Base-by-base conservation (phyloP, 2,113 vertebrate genomes). In the Oxyruncus cristatus region DNA sequence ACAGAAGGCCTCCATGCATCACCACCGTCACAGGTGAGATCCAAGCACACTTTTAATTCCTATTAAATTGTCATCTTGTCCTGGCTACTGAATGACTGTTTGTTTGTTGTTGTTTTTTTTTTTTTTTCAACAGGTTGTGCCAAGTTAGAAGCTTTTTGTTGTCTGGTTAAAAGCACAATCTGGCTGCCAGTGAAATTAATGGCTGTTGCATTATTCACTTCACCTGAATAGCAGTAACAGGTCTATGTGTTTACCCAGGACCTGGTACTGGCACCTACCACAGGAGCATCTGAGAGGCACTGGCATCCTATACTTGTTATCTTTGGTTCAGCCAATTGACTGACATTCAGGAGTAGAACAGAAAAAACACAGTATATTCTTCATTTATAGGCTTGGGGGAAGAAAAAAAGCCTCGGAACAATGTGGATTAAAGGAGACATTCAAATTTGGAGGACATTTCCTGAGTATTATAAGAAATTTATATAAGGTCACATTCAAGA, bases 401-500 rank as follows among this genome's bases (percentile, higher is more conserved):
- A 94, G 27, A 71, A 91, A 78, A 90, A 88, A 95, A 68, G 50
- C 79, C 77, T 0, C 0, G 56, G 35, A 95, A 77, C 62, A 80
- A 55, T 13, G 47, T 6, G 8, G 24, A 88, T 90, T 83, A 92
- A 94, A 94, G 78, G 63, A 94, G 82, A 88, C 67, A 71, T 90
- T 90, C 27, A 83, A 32, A 94, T 90, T 90, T 83, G 56, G 85
- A 96, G 65, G 68, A 88, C 30, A 63, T 88, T 95, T 94, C 82
- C 78, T 83, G 39, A 96, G 63, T 44, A 61, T 44, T 70, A 5
- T 59, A 80, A 75, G 79, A 95, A 92, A 96, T 94, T 89, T 89
- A 88, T 52, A 66, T 92, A 88, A 90, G 72, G 92, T 94, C 92
- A 94, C 56, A 77, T 71, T 93, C 55, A 92, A 86, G 75, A 85